Evolutionary conservation across 2,797 vertebrate species (phyloP), one percentile per base, ranked within the genome.

Genomic region (Chelidonichthys spinosus): DNA sequence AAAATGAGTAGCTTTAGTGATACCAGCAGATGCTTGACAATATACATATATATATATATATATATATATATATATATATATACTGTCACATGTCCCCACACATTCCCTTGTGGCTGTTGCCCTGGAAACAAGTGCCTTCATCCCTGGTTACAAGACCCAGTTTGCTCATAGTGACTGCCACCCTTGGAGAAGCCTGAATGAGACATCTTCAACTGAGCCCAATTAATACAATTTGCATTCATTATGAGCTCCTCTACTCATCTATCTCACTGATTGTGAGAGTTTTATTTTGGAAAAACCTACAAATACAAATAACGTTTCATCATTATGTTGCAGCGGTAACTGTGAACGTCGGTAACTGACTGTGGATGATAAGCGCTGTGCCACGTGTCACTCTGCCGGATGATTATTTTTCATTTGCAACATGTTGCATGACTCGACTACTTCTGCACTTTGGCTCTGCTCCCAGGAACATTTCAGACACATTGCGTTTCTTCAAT

Each of bases 61-160:
- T 25, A 25, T 25, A 25, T 25, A 25, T 25, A 36, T 0, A 17
- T 39, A 39, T 39, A 39, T 39, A 39, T 39, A 14, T 14, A 8
- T 33, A 9, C n/a, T 25, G 25, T 25, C 25, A 25, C 25, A 25
- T 25, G 25, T 25, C 25, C 1, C 37, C 5, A 2, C 36, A 69
- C 11, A 50, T 59, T 81, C 78, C 69, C 79, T 62, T 4, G 64
- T 77, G 74, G 55, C 78, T 59, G 90, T 87, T 93, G 83, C 86
- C 87, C 72, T 86, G 85, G 91, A 92, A 92, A 92, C 89, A 79
- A 78, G 60, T 78, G 76, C 55, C 55, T 82, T 69, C 18, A 58
- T 88, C 83, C 78, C 86, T 69, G 59, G 74, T 76, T 83, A 54
- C 55, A 47, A 74, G 72, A 81, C 73, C 81, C 76, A 89, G 70